Base-by-base conservation (phyloP, 92 coral and sea anemone genomes). In the Desmophyllum pertusum region DNA sequence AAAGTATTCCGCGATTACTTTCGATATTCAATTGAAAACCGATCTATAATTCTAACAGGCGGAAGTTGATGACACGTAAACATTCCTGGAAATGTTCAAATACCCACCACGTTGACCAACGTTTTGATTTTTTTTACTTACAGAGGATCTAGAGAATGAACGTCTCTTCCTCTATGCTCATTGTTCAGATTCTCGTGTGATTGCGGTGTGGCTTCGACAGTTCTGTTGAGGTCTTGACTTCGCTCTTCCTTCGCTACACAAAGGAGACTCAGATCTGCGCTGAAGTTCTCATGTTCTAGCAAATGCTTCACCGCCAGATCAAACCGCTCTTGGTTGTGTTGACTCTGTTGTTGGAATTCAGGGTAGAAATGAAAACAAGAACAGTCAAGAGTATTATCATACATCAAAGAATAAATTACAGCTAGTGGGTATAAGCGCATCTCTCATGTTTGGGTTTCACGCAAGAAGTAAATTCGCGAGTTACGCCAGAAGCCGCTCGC, bases 301-400 rank as follows among this genome's bases (percentile, higher is more conserved):
- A 94, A 85, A 38, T 94, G 98, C 21, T 69, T 51, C 18, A 96
- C 93, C 69, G 98, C 91, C 45, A 92, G 85, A 38, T 92, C 81
- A 86, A 88, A 81, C 46, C 92, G 75, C 35, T 96, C 98, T 36
- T 86, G 81, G 87, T 72, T 88, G 41, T 96, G 93, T 38, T 82
- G 91, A 72, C 88, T 90, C 98, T 95, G 87, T 27, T 51, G 14
- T 70, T 18, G 11, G 14, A 14, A 39, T 18, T 29, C 17, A 65
- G 11, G 10, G 55, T 46, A 40, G 14, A 53, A n/a, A 84, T n/a
- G 0, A 55, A 51, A 57, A 36, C 29, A 59, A 31, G 19, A 64
- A 45, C 29, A 18, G n/a, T 77, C 25, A 82, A 19, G 43, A 29
- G 33, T 10, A 30, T 14, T 14, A 52, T 17, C 27, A 33, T 1